These are phyloP conservation scores for Nymphalis io DNA, from an alignment of 1,140 invertebrate species.

Conservation along the genomic window DNA sequence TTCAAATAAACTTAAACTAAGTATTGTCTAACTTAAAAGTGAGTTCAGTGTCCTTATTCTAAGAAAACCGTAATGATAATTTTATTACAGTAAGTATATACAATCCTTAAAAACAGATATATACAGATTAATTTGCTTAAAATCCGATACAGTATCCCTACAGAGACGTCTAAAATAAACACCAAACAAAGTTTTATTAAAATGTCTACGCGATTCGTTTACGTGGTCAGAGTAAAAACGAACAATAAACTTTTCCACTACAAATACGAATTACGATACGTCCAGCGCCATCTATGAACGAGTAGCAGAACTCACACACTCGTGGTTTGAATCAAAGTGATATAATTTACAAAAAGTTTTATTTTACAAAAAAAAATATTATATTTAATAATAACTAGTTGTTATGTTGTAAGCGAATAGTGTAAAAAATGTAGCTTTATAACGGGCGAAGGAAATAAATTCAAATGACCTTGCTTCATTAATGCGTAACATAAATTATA, in stretches of 20 bases:
- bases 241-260: constrained; percentile 27
- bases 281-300: constrained; percentile 59
- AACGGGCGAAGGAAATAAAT: constrained; percentile 59
- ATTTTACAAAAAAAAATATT: constrained; percentile 28
- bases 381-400: constrained; percentile 24
- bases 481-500: constrained; percentile 73
- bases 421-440: constrained; percentile 15
- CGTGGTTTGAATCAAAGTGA: constrained; percentile 44
- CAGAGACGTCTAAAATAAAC: constrained; percentile 49
- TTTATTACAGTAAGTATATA: background rate
- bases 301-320: constrained; percentile 58
- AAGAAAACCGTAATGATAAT: background rate
- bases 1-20: background rate
- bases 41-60: background rate
- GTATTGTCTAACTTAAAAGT: constrained; percentile 5
- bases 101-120: background rate
- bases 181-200: constrained; percentile 60
- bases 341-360: background rate
- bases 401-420: constrained; percentile 43
- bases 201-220: constrained; percentile 50
- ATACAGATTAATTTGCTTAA: background rate
- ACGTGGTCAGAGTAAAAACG: constrained; percentile 51
- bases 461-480: constrained; percentile 74
- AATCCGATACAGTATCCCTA: background rate
- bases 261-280: constrained; percentile 14